Base-by-base conservation (phyloP, 2,113 vertebrate species). In the Seriola rivoliana region DNA sequence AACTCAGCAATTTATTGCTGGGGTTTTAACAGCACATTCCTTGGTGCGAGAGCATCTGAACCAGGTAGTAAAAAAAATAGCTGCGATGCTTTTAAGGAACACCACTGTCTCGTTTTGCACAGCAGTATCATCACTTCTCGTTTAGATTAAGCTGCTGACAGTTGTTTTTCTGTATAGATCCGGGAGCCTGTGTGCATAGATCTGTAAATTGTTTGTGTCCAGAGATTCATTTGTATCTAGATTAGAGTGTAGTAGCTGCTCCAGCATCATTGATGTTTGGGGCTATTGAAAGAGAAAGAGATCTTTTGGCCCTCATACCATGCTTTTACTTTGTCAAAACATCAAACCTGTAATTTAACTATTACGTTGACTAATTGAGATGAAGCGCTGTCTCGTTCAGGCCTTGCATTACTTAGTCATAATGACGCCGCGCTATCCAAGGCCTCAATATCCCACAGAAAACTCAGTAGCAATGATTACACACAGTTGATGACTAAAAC, bases 331-430 rank as follows among this genome's bases (percentile, higher is more conserved):
- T 87, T 82, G 79, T 83, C 62, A 67, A 84, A 85, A 87, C 78
- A 85, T 87, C 75, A 88, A 89, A 86, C 78, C 88, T 5, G 23
- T 82, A 85, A 91, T 95, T 91, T 89, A 44, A 83, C 84, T 80
- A 90, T 84, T 85, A 86, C 68, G 71, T 70, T 42, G 72, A 83
- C 72, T 89, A 82, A 92, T 89, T 85, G 71, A 78, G 90, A 77
- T 80, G 84, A 82, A 90, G 81, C 16, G 32, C 67, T 57, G 25
- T 66, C 69, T 82, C 60, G 46, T 81, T 55, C n/a, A 62, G 69
- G 57, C 81, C 66, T 50, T 44, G 72, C 59, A 80, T 89, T 86
- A 88, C 63, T 76, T 83, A 69, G 34, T 80, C 78, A 76, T 92
- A 92, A 89, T 88, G 89, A 85, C 82, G 75, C 57, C 76, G 81